Evolutionary conservation across 2,797 vertebrate genomes (phyloP).

Genomic region (Clarias fuscus): DNA sequence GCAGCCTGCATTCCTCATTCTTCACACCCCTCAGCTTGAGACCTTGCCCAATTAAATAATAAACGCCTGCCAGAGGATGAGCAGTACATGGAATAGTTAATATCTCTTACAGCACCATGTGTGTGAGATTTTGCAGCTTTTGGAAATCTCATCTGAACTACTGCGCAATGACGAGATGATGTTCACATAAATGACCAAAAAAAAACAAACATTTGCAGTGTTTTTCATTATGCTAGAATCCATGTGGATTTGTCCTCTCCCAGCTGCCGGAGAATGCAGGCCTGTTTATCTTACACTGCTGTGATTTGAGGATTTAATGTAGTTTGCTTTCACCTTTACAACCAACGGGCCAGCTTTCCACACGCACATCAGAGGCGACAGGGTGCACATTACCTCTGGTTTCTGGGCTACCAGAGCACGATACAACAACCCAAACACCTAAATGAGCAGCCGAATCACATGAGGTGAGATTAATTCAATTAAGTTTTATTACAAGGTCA

Average conservation of each 20-base stretch:
- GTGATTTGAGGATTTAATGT: slow-evolving; percentile 69
- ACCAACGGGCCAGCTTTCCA: slow-evolving; percentile 16
- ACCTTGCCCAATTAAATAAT: slow-evolving; percentile 52
- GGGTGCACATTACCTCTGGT: slow-evolving; percentile 64
- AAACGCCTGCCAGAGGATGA: slow-evolving; percentile 45
- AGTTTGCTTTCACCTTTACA: slow-evolving; percentile 55
- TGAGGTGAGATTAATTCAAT: slow-evolving; percentile 70
- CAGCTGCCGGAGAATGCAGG: slow-evolving; percentile 67
- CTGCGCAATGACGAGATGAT: slow-evolving; percentile 39
- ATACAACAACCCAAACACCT: slow-evolving; percentile 44
- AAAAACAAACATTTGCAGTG: slow-evolving; percentile 41
- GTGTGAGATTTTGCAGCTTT: slow-evolving; percentile 40
- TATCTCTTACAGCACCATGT: slow-evolving; percentile 18
- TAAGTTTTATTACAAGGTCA: slow-evolving; percentile 71
- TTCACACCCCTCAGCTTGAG: slow-evolving; percentile 53
- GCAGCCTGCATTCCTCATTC: slow-evolving; percentile 56
- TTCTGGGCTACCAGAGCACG: slow-evolving; percentile 69
- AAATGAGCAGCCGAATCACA: slow-evolving; percentile 27
- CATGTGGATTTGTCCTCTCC: slow-evolving; percentile 64
- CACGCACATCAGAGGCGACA: slow-evolving; percentile 19
- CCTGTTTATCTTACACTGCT: slow-evolving; percentile 64
- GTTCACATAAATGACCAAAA: slow-evolving; percentile 33
- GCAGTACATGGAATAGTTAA: slow-evolving; percentile 12
- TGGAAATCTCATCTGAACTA: slow-evolving; percentile 38
- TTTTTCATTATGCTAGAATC: slow-evolving; percentile 65